Conservation (phyloP, 2,113 vertebrate genomes). For the Pituophis catenifer region DNA sequence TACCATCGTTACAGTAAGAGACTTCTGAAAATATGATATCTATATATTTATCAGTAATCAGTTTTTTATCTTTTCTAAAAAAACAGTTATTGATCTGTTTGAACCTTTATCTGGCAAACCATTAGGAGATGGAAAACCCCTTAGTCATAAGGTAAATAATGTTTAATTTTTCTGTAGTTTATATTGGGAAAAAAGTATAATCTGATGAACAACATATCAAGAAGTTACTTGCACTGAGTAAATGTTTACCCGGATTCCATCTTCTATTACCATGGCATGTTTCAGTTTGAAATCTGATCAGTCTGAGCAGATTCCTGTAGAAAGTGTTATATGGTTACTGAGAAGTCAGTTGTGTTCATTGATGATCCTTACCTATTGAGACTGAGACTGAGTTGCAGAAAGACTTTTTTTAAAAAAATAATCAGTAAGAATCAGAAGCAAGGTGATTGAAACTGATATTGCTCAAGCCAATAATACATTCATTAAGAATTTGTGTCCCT, state of each 20-base stretch:
- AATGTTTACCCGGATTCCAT: background rate
- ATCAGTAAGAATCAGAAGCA: background rate
- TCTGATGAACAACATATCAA: background rate
- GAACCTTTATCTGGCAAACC: slow-evolving; percentile 88
- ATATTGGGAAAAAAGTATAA: background rate
- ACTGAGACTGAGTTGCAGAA: background rate
- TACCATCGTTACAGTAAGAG: background rate
- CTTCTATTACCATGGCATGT: background rate
- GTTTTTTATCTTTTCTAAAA: background rate
- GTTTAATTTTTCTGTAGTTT: background rate
- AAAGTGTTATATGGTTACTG: background rate
- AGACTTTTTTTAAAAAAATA: background rate
- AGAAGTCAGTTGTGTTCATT: background rate
- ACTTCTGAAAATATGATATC: background rate
- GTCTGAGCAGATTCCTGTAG: background rate
- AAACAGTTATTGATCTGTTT: slow-evolving; percentile 89
- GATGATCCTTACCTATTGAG: background rate
- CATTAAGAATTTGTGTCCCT: background rate
- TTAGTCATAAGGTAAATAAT: slow-evolving; percentile 86
- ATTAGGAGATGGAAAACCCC: slow-evolving; percentile 85
- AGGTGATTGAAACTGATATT: background rate
- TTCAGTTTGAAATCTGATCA: background rate
- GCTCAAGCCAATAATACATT: background rate
- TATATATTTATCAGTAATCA: slow-evolving; percentile 21
- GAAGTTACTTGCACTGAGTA: background rate